Base-by-base conservation (phyloP, 2,797 vertebrate genomes). In the Catharus ustulatus region DNA sequence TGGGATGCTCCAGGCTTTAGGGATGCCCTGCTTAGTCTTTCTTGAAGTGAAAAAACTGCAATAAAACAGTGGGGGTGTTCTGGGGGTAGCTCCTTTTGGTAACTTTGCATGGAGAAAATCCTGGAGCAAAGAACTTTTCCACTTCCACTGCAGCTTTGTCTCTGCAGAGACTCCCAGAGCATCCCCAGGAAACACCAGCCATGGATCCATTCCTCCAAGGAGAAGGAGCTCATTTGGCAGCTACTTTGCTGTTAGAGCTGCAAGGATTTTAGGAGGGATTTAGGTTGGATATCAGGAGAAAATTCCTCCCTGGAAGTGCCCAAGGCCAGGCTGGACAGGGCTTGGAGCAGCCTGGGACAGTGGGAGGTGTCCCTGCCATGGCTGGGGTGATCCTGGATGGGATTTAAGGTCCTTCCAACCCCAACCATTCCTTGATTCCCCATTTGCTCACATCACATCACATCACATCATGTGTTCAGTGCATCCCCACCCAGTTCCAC, bases 21-120 rank as follows among this genome's bases (percentile, higher is more conserved):
- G 77, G 32, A 19, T 1, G 2, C n/a, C 11, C 36, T 2, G 0
- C 5, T 64, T 1, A 6, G 15, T 11, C 9, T 15, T 29, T 13
- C 19, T 11, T 19, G 15, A 59, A 64, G 24, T 21, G 24, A 26
- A 23, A 58, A 42, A 62, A 5, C 6, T 4, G 10, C 18, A 55
- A 11, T 4, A 43, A 75, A 75, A 48, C 48, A 11, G 11, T 1
- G 34, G 0, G 8, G 23, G 3, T 4, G 34, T 9, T 3, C 4
- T 14, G 1, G 9, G 20, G 10, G 0, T 5, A 82, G 14, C 29
- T 48, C 29, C 15, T 77, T 55, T 27, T 16, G 6, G 30, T 6
- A 10, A 7, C 19, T 14, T 51, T 1, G 2, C 15, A 3, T 32
- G 66, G 62, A 72, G 34, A 67, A 89, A 77, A 63, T 18, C 18